Base-by-base conservation (phyloP, 2,888 invertebrate species). In the Thymelicus lineola region DNA sequence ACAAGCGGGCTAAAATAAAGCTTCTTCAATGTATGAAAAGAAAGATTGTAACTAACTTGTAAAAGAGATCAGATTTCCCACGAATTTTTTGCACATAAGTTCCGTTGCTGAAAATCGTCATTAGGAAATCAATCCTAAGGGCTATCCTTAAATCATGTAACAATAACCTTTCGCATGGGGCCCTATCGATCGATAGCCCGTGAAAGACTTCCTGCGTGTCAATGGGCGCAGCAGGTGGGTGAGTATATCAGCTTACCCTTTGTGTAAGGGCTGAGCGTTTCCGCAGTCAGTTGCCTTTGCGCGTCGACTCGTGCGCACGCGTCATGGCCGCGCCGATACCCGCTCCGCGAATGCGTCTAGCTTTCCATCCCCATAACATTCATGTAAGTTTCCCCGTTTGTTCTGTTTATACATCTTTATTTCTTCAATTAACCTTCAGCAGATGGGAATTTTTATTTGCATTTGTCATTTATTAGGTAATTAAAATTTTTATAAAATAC, bases 311-410 rank as follows among this genome's bases (percentile, higher is more conserved):
- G 78, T 72, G 79, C 83, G 85, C 86, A 84, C 86, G 84, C 77
- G 79, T 82, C 68, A 81, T 85, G 75, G 70, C 75, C 36, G 71
- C 74, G 74, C 91, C 91, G 2, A 83, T 90, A 58, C 91, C 92
- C 61, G 87, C 86, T 36, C 92, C 92, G 75, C 87, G 93, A 62
- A 81, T 88, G 81, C 90, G 90, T 68, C 77, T 93, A 59, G 90
- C 90, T 36, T 82, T 92, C 48, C 92, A 91, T 73, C 90, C 93
- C 71, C 88, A 91, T 80, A 91, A 93, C 73, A 93, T 93, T 72
- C 93, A 93, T 72, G 93, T 93, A 84, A 93, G 93, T 82, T 74
- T 45, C 14, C 17, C 66, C 14, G 10, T 63, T 17, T 55, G 12
- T 14, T 36, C 28, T 35, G 15, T 59, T 53, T 9, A 15, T n/a